These are phyloP conservation scores for Hydrochoerus hydrochaeris DNA, from an alignment of 2,113 vertebrate genomes.

Conservation along the genomic window DNA sequence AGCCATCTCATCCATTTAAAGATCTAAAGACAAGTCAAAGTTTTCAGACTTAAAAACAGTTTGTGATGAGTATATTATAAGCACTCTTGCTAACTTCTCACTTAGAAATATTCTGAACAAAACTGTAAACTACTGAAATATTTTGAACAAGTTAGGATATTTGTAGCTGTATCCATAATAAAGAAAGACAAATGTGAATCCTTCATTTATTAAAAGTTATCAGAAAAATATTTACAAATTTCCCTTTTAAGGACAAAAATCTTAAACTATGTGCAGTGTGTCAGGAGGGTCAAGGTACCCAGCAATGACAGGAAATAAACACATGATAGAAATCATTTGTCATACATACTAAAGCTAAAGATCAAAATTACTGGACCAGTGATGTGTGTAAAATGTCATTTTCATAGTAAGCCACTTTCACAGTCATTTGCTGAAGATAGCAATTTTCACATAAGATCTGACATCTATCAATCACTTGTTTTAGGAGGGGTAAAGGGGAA, in stretches of 20 bases:
- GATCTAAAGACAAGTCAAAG: conserved; percentile 77
- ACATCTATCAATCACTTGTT: not conserved
- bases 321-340: not conserved
- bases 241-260: conserved; percentile 34
- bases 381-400: not conserved
- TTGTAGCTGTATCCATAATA: not conserved
- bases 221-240: conserved; percentile 21
- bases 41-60: conserved; percentile 28
- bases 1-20: conserved; percentile 90
- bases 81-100: not conserved
- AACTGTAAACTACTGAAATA: conserved; percentile 33
- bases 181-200: conserved; percentile 35
- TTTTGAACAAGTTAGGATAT: not conserved
- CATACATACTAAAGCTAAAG: not conserved
- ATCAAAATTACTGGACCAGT: conserved; percentile 30
- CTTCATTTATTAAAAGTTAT: conserved; percentile 43
- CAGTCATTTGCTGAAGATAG: conserved; percentile 21
- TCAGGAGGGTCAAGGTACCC: conserved; percentile 38
- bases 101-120: conserved; percentile 40
- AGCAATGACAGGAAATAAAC: conserved; percentile 26
- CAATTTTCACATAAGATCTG: conserved; percentile 40
- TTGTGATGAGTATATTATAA: not conserved
- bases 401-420: conserved; percentile 35
- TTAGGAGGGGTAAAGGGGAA: not conserved
- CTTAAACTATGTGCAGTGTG: not conserved